A percentile compares a stretch with the other conserved stretches of the same genome.
These are phyloP conservation scores for Myripristis jacobus DNA, from an alignment of 2,797 vertebrate genomes.

Conservation along the genomic window DNA sequence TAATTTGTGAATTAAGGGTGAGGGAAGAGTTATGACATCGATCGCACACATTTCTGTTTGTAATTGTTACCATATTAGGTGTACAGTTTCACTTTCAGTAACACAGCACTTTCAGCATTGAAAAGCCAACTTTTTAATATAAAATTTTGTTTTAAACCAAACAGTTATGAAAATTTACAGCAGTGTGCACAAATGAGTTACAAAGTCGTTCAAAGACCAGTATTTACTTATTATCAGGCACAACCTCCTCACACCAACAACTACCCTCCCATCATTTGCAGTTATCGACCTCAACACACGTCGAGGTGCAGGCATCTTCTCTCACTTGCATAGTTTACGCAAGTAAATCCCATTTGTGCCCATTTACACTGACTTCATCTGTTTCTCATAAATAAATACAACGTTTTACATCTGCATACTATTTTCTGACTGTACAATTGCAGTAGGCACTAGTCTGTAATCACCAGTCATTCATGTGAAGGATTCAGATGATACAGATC, in stretches of 20 bases:
- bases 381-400: constrained; percentile 66
- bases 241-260: background rate
- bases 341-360: no score
- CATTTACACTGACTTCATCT: constrained; percentile 8
- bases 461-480: constrained; percentile 42
- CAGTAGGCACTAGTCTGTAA: constrained; percentile 23
- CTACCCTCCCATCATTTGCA: background rate
- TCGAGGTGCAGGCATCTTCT: constrained; percentile 10
- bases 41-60: background rate
- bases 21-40: no score
- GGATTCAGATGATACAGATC: constrained; percentile 28
- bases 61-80: background rate
- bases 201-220: constrained; percentile 17
- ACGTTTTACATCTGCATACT: constrained; percentile 55
- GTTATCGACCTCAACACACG: background rate
- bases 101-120: background rate
- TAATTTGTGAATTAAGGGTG: no score
- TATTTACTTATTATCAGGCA: background rate
- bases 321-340: background rate
- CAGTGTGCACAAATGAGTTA: constrained; percentile 64
- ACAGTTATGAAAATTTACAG: constrained; percentile 65
- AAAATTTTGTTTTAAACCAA: constrained; percentile 65
- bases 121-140: constrained; percentile 60
- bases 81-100: background rate
- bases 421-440: constrained; percentile 45